Evolutionary conservation across 2,797 vertebrate species (phyloP).

Genomic region (Emys orbicularis): DNA sequence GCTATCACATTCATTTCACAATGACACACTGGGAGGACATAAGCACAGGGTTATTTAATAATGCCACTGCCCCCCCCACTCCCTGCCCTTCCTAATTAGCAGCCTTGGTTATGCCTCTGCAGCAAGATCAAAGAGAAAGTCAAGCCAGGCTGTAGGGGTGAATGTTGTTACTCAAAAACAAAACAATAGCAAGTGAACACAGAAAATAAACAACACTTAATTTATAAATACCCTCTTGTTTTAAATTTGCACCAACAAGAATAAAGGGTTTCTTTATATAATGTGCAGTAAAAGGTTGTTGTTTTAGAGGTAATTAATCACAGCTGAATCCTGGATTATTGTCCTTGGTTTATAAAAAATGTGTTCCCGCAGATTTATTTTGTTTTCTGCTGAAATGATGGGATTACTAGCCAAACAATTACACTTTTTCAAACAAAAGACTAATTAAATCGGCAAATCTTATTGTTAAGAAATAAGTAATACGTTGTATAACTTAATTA

Average conservation of each 20-base stretch:
- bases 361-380: neutral
- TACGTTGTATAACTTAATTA: neutral
- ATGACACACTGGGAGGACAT: neutral
- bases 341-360: neutral
- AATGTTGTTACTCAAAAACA: conserved; percentile 41
- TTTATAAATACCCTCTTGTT: conserved; percentile 48
- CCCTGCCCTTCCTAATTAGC: neutral
- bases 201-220: conserved; percentile 45
- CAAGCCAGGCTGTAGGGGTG: neutral
- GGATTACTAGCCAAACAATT: neutral
- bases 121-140: neutral
- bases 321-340: conserved; percentile 34
- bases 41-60: neutral
- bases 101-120: rapidly evolving
- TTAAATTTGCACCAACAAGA: conserved; percentile 50
- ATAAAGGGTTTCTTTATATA: conserved; percentile 64
- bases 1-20: neutral
- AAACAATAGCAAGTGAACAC: conserved; percentile 30
- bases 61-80: neutral
- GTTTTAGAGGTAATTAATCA: conserved; percentile 57
- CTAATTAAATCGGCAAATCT: neutral
- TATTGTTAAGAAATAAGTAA: neutral
- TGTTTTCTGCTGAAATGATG: neutral
- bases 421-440: neutral
- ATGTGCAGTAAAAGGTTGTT: conserved; percentile 59